These are phyloP conservation scores for Fragum sueziense DNA, from an alignment of 2,888 invertebrate genomes.

Conservation along the genomic window DNA sequence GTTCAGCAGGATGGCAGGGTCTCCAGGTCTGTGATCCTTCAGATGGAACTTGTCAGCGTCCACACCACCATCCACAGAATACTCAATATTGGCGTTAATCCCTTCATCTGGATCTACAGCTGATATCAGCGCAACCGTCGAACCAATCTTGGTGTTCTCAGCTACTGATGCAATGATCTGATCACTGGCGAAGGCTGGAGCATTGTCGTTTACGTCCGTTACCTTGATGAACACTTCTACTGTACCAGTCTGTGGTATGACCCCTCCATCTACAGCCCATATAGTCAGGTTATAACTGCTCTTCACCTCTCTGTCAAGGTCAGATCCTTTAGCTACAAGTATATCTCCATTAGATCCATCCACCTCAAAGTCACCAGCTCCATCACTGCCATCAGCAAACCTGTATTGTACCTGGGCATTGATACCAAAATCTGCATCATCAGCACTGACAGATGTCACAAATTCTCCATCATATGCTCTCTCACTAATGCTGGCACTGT, in stretches of 20 bases:
- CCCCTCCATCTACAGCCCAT: conserved; percentile 94
- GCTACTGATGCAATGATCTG: conserved; percentile 93
- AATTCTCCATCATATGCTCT: conserved; percentile 95
- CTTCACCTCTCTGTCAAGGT: conserved; percentile 94
- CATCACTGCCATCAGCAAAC: conserved; percentile 82
- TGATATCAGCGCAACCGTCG: conserved; percentile 94
- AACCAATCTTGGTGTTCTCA: conserved; percentile 98
- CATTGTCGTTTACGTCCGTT: conserved; percentile 97
- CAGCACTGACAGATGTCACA: conserved; percentile 94
- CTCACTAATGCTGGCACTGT: conserved; percentile 93
- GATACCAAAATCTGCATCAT: conserved; percentile 93
- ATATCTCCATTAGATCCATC: conserved; percentile 96
- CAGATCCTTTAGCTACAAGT: conserved; percentile 92
- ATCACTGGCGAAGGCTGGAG: conserved; percentile 93
- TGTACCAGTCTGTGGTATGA: conserved; percentile 84
- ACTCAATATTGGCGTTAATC: conserved; percentile 95
- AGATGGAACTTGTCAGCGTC: conserved; percentile 93
- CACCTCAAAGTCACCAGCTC: conserved; percentile 95
- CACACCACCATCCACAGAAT: conserved; percentile 92
- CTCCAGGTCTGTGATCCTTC: conserved; percentile 85
- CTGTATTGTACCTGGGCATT: conserved; percentile 93
- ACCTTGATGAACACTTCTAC: conserved; percentile 94
- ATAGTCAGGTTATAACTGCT: conserved; percentile 93
- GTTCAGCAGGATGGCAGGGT: conserved; percentile 92
- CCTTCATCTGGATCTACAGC: conserved; percentile 97